A percentile compares a stretch with the other conserved stretches of the same genome.
phyloP scores from a whole-genome alignment of 2,888 invertebrate species.

The Theristus sp. region DNA sequence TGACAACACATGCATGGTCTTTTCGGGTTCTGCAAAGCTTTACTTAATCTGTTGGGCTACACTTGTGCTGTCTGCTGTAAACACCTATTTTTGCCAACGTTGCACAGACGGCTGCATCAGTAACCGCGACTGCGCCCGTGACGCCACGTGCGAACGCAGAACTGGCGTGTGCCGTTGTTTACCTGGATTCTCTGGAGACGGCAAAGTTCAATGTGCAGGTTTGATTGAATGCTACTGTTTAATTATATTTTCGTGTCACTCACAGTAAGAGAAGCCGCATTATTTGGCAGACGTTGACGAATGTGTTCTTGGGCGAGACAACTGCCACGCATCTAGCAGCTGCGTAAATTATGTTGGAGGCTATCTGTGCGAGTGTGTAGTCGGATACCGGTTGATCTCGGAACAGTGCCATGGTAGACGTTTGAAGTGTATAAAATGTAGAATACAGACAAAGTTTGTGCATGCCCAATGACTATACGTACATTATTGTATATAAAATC shows the following conservation, averaged over 20 bases:
- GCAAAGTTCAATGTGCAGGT: neutral
- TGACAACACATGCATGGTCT: too few species aligned
- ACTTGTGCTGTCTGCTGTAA: too few species aligned
- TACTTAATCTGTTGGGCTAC: too few species aligned
- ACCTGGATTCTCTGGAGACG: neutral
- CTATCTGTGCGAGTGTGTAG: slow-evolving; percentile 59
- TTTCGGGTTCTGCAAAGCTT: too few species aligned
- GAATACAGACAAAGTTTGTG: too few species aligned
- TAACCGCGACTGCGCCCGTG: neutral
- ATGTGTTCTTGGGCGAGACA: neutral
- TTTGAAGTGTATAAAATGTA: too few species aligned
- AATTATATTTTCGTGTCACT: too few species aligned
- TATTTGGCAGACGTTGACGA: slow-evolving; percentile 5
- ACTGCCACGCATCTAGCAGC: neutral
- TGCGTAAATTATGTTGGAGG: slow-evolving; percentile 50
- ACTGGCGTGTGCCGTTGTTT: neutral
- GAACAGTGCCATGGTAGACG: neutral
- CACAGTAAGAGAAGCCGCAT: too few species aligned
- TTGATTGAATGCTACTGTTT: too few species aligned
- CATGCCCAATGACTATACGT: too few species aligned
- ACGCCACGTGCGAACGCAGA: neutral
- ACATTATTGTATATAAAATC: too few species aligned
- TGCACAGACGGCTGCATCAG: neutral
- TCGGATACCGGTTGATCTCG: slow-evolving; percentile 56
- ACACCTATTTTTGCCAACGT: too few species aligned